Base-by-base conservation (phyloP, 2,797 vertebrate genomes). In the Scomberomorus guttatus region DNA sequence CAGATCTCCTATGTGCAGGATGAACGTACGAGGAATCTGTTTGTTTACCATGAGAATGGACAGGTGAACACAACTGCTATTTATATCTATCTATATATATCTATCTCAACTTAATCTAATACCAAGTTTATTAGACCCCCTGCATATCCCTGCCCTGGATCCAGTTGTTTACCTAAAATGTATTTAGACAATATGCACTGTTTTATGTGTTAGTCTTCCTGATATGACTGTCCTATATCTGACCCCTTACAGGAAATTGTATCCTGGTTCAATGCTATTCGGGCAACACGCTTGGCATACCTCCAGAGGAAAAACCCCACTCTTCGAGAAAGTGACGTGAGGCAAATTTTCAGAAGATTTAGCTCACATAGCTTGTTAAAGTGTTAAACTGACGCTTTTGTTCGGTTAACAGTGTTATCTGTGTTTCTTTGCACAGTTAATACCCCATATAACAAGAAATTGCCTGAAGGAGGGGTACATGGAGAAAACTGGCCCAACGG, bases 401-500 rank as follows among this genome's bases (percentile, higher is more conserved):
- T 2, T 22, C 6, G 34, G 5, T 34, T 51, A 57, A 82, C 18
- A 14, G 3, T 37, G 8, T 29, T 60, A 1, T 22, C 12, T 2
- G 20, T 75, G 25, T 86, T 37, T 86, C 25, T 80, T 74, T 81
- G 15, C 60, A 66, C 86, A 98, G 97, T 93, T 98, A 44, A 80
- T 96, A 91, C 96, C 96, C 55, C 94, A 94, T 83, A 91, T 98
- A 90, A 96, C 95, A 56, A 92, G 94, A 89, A 89, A 82, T 72
- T 96, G 92, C 79, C 68, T 95, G 84, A 97, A 95, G 92, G 96
- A 97, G 90, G 97, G 97, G 11, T 97, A 95, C 89, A 98, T 98
- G 97, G 96, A 97, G 88, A 98, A 98, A 92, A 98, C 97, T 0
- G 97, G 97, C 15, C 97, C 97, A 32, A 97, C 94, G 94, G 97